Evolutionary conservation across 2,797 vertebrate genomes (phyloP).

Genomic region (Tinamus major): DNA sequence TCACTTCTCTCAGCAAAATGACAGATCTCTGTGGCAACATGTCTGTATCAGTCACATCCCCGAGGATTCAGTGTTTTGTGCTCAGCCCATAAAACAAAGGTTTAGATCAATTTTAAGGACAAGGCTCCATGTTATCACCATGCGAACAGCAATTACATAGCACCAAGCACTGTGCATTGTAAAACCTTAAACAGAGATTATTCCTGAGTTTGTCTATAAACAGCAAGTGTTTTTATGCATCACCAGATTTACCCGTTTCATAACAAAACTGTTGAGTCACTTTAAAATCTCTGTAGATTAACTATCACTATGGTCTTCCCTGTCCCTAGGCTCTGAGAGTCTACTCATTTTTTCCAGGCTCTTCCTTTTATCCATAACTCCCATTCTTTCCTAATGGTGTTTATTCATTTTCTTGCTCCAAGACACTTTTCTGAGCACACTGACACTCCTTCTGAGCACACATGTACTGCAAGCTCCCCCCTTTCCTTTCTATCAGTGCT

Average conservation of each 20-base stretch:
- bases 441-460: too few species aligned
- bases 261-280: neutral
- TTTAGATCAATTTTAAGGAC: conserved; percentile 7
- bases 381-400: neutral
- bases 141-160: neutral
- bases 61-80: neutral
- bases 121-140: neutral
- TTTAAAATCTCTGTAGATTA: neutral
- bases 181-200: neutral
- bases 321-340: neutral
- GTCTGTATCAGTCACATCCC: neutral
- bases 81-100: neutral
- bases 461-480: neutral
- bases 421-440: neutral
- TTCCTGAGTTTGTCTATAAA: neutral
- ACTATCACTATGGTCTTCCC: neutral
- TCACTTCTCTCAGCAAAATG: neutral
- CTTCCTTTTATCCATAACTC: neutral
- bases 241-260: neutral
- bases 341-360: neutral
- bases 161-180: neutral
- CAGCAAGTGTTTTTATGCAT: neutral
- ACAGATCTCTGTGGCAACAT: neutral
- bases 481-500: neutral
- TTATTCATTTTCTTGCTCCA: neutral